Evolutionary conservation across 2,113 vertebrate genomes (phyloP).

Genomic region (Perccottus glenii): DNA sequence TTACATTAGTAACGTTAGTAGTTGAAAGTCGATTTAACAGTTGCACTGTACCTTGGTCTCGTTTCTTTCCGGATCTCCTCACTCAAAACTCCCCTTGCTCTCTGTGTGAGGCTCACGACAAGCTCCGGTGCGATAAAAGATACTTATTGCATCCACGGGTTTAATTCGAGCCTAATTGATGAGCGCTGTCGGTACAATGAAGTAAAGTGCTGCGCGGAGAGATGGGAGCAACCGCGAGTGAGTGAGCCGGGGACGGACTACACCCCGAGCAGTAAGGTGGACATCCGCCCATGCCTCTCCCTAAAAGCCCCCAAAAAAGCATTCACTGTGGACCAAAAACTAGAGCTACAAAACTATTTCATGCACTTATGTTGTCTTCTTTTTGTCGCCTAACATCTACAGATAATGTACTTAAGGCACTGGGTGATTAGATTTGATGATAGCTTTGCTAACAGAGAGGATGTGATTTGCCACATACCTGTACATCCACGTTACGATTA

Average conservation of each 20-base stretch:
- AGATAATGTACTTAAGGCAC: neutral
- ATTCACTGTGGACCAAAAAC: conserved; percentile 44
- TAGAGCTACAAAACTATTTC: conserved; percentile 57
- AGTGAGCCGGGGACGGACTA: conserved; percentile 63
- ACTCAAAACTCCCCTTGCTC: conserved; percentile 52
- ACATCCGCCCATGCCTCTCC: conserved; percentile 73
- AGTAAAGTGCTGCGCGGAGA: conserved; percentile 36
- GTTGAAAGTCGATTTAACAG: conserved; percentile 67
- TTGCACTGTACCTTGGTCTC: conserved; percentile 63
- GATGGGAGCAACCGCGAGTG: conserved; percentile 47
- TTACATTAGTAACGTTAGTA: conserved; percentile 73
- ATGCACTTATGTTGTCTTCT: neutral
- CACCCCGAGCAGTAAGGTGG: conserved; percentile 66
- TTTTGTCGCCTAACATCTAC: neutral
- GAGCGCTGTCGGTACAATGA: conserved; percentile 63
- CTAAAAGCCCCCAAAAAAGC: too few relatives aligned
- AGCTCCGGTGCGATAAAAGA: conserved; percentile 1
- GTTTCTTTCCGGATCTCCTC: conserved; percentile 14
- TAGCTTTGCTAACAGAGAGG: neutral
- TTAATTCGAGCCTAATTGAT: conserved; percentile 65
- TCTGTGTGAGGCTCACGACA: neutral
- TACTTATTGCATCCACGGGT: conserved; percentile 7
- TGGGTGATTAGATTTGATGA: neutral
- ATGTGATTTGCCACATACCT: neutral
- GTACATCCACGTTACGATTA: neutral